A percentile compares a stretch with the other conserved stretches of the same genome.
Evolutionary conservation across 2,888 invertebrate species (phyloP).

Genomic region (Neoscelio sp.): DNA sequence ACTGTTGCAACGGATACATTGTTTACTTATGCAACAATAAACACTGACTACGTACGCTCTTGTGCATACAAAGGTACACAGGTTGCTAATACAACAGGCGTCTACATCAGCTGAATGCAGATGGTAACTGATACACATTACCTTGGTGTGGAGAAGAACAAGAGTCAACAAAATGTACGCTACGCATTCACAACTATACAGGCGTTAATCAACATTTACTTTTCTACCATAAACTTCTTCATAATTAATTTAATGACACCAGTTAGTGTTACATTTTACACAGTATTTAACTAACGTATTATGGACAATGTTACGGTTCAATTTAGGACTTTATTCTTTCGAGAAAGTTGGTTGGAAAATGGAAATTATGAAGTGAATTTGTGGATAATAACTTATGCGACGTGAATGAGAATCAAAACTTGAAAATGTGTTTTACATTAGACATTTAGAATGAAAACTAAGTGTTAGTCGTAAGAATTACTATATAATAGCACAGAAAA

Average conservation of each 20-base stretch:
- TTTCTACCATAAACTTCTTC: conserved; percentile 34
- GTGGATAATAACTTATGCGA: no score
- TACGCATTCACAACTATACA: conserved; percentile 33
- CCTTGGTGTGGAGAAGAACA: conserved; percentile 64
- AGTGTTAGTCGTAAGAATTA: no score
- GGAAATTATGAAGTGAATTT: no score
- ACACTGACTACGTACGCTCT: conserved; percentile 72
- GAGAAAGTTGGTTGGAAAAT: no score
- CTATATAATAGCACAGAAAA: no score
- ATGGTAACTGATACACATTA: conserved; percentile 65
- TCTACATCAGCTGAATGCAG: conserved; percentile 59
- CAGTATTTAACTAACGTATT: no score
- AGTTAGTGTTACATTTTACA: background rate
- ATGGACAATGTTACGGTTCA: no score
- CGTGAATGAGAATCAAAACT: no score
- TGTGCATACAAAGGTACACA: conserved; percentile 70
- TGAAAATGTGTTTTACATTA: no score
- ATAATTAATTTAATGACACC: conserved; percentile 20
- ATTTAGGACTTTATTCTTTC: no score
- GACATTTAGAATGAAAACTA: no score
- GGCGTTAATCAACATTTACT: conserved; percentile 55
- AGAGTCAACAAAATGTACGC: conserved; percentile 56
- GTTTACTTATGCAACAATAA: conserved; percentile 77
- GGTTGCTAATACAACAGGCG: conserved; percentile 62
- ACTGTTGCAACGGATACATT: conserved; percentile 72